Conservation (phyloP, 1,140 invertebrate species). For the Muscidifurax raptorellus region DNA sequence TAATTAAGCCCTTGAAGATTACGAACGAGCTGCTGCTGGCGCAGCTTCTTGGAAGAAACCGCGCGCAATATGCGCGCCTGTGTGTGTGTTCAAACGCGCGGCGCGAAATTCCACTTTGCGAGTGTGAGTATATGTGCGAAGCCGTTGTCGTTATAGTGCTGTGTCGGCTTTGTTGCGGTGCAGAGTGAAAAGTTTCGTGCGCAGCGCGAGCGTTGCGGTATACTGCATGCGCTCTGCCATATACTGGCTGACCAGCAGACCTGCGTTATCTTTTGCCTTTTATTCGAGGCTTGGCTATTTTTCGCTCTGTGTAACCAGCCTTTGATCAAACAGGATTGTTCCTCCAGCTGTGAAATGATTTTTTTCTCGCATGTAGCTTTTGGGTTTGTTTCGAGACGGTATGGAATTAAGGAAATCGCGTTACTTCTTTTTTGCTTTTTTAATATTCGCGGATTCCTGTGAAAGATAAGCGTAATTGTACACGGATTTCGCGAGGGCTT, state of each 20-base stretch:
- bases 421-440: not conserved
- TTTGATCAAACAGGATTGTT: not conserved
- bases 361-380: not conserved
- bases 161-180: not conserved
- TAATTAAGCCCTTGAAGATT: conserved; percentile 39
- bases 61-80: not conserved
- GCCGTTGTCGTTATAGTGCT: not conserved
- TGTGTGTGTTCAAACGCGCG: not conserved
- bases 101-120: not conserved
- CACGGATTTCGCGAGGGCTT: not conserved
- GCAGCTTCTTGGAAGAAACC: conserved; percentile 12
- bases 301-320: not conserved
- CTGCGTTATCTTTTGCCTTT: not conserved
- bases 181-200: conserved; percentile 15
- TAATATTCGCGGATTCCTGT: not conserved
- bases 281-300: not conserved
- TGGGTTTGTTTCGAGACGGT: not conserved
- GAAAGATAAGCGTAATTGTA: not conserved
- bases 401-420: not conserved
- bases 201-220: too few relatives aligned
- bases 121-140: not conserved
- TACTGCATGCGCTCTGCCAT: not conserved
- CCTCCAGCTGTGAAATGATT: not conserved
- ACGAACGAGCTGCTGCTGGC: not conserved
- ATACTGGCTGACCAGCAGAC: not conserved